Evolutionary conservation across 2,888 invertebrate species (phyloP), one percentile per base, ranked within the genome.

Genomic region (Callosobruchus maculatus): DNA sequence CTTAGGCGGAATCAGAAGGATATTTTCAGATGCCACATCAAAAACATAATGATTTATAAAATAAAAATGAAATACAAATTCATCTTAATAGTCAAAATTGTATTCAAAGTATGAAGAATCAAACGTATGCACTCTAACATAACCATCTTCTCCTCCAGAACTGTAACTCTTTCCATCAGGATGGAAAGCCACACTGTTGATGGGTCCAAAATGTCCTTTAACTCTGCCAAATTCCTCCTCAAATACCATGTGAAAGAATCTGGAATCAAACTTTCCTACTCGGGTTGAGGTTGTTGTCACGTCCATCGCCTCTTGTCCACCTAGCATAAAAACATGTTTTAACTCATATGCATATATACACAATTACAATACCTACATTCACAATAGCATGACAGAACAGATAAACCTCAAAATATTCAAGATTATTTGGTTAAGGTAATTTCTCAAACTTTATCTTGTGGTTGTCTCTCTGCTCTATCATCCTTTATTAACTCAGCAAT

Each of bases 181-280:
- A 88, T 98, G 98, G 90, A 99, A 99, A 71, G 96, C 94, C 81
- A 99, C 92, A 88, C 97, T 97, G 91, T 99, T 99, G 84, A 99
- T 99, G 0, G 99, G 99, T 81, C 99, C 99, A 85, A 99, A 99
- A 89, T 99, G 99, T 74, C 99, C 99, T 87, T 99, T 99, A n/a
- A 99, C 93, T 76, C 97, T 90, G 0, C 95, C 98, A 88, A 98
- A 98, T 86, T 98, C 98, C 85, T 98, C 97, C 88, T 98, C 98
- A 87, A 97, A 98, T 22, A 98, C 93, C 82, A 97, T 89, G 87
- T 98, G 97, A 91, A 95, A 99, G 89, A 98, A 97, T 70, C 78
- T 77, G 87, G 94, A 97, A 86, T 99, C 99, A 86, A 99, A 99
- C 89, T 99, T 99, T 72, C 99, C 99, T 77, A 96, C 93, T 81